These are phyloP conservation scores for Drosophila falleni DNA, from an alignment of 2,888 invertebrate species.

Conservation along the genomic window DNA sequence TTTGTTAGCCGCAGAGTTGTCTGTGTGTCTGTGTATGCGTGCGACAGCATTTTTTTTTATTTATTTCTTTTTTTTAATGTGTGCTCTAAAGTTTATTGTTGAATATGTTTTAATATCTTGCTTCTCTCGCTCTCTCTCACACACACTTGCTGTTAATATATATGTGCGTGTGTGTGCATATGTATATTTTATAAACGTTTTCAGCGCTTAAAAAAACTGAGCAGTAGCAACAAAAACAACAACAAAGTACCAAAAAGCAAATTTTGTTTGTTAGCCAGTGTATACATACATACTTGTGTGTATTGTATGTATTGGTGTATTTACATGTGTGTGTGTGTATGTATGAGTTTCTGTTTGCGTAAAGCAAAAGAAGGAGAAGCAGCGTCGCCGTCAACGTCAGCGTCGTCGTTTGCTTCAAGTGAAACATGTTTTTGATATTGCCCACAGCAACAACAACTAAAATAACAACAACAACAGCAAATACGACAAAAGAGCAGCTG, in stretches of 20 bases:
- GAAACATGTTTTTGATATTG: constrained; percentile 72
- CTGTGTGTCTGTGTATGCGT: constrained; percentile 58
- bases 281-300: constrained; percentile 20
- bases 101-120: constrained; percentile 50
- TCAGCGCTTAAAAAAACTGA: constrained; percentile 29
- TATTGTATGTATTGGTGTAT: constrained; percentile 7
- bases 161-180: background rate
- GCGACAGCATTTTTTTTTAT: constrained; percentile 34
- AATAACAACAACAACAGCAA: constrained; percentile 29
- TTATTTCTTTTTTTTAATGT: constrained; percentile 19
- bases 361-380: constrained; percentile 52
- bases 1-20: constrained; percentile 58
- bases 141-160: background rate
- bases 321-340: constrained; percentile 7
- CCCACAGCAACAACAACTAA: constrained; percentile 17
- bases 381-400: constrained; percentile 23
- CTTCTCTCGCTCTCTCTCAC: constrained; percentile 4
- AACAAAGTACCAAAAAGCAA: constrained; percentile 45
- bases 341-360: constrained; percentile 22
- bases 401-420: constrained; percentile 53
- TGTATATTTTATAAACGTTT: constrained; percentile 34
- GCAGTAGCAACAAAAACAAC: constrained; percentile 40
- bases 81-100: constrained; percentile 59
- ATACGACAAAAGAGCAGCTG: constrained; percentile 22
- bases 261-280: constrained; percentile 41